A percentile compares a stretch with the other conserved stretches of the same genome.
Conservation (phyloP, 1,140 invertebrate genomes). For the Meloidogyne chitwoodi region DNA sequence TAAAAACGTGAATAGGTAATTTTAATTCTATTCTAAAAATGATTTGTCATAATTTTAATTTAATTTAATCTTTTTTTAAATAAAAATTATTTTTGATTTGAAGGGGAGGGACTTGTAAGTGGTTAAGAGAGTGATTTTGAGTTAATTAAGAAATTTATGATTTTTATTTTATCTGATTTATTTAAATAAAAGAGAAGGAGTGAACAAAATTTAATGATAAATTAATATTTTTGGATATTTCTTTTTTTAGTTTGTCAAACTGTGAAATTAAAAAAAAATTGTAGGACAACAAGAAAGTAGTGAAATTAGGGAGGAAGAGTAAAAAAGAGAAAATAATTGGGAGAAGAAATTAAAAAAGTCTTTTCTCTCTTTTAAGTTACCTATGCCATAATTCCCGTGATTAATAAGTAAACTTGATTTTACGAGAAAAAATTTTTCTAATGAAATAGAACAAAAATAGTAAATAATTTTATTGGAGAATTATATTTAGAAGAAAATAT, state of each 20-base stretch:
- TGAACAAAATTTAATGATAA: neutral
- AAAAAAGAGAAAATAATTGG: neutral
- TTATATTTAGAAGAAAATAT: too few relatives aligned
- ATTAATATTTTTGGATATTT: neutral
- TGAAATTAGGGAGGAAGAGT: neutral
- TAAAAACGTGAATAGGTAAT: neutral
- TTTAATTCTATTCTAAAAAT: neutral
- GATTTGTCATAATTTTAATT: neutral
- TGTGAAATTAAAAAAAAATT: neutral
- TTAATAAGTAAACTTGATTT: neutral
- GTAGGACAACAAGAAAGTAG: neutral
- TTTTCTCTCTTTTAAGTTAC: neutral
- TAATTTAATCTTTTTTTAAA: neutral
- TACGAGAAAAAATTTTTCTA: neutral
- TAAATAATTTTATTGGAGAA: neutral
- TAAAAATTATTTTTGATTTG: neutral
- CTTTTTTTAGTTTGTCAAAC: neutral
- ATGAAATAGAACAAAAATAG: too few relatives aligned
- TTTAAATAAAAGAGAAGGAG: neutral
- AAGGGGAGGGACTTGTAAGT: neutral
- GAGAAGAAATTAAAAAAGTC: neutral
- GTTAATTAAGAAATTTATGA: neutral
- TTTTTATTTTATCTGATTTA: neutral
- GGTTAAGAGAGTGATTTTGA: neutral
- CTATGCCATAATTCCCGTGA: neutral